A percentile compares a stretch with the other conserved stretches of the same genome.
phyloP scores from a whole-genome alignment of 2,113 vertebrate genomes.

The Chinchilla lanigera region DNA sequence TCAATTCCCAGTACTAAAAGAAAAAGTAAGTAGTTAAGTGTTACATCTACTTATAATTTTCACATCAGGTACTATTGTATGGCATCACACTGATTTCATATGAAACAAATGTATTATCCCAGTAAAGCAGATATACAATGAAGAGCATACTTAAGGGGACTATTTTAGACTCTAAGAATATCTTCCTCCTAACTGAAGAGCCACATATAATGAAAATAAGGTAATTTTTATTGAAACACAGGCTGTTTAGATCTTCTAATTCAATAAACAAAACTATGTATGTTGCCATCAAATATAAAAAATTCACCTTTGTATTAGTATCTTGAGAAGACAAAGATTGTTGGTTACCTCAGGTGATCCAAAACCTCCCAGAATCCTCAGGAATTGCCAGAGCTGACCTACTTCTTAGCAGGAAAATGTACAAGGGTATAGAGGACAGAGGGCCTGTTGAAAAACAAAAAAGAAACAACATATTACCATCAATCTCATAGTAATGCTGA shows the following conservation, averaged over 20 bases:
- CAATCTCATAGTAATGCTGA: slow-evolving; percentile 51
- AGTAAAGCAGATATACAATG: background rate
- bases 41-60: background rate
- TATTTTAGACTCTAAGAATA: background rate
- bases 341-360: slow-evolving; percentile 11
- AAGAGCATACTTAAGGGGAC: background rate
- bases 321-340: background rate
- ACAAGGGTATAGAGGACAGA: slow-evolving; percentile 61
- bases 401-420: slow-evolving; percentile 59
- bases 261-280: background rate
- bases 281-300: background rate
- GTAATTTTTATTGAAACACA: background rate
- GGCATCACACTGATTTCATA: background rate
- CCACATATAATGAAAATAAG: background rate
- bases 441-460: slow-evolving; percentile 1
- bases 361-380: slow-evolving; percentile 45
- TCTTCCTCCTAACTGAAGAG: background rate
- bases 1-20: no score
- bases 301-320: background rate
- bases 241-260: background rate
- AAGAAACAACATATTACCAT: slow-evolving; percentile 47
- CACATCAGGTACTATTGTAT: background rate
- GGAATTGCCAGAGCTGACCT: background rate
- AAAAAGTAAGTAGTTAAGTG: background rate
- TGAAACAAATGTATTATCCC: background rate